Evolutionary conservation across 2,113 vertebrate genomes (phyloP).

Genomic region (Pyxicephalus adspersus): DNA sequence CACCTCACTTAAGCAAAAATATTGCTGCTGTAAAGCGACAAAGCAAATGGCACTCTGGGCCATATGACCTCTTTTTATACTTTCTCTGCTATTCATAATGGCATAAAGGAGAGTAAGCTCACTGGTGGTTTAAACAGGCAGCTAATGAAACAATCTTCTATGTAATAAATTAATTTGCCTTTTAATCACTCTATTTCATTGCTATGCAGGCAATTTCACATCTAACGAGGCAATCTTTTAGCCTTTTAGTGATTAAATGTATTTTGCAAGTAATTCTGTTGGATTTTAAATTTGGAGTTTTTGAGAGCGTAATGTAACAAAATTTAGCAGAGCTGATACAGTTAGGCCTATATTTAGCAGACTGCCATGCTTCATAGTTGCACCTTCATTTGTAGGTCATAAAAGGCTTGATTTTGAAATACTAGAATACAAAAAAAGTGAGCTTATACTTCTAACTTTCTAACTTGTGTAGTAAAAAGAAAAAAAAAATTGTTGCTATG

Average conservation of each 20-base stretch:
- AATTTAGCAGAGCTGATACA: constrained; percentile 13
- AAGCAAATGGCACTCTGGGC: no score
- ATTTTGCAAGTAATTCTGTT: constrained; percentile 44
- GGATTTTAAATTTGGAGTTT: constrained; percentile 3
- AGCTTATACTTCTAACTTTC: no score
- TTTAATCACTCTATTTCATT: constrained; percentile 38
- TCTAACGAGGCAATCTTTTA: constrained; percentile 47
- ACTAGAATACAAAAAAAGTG: no score
- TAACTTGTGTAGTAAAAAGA: no score
- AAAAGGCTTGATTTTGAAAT: no score
- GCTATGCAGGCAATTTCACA: constrained; percentile 30
- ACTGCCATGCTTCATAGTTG: background rate
- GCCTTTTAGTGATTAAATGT: constrained; percentile 41
- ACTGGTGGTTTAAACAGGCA: constrained; percentile 28
- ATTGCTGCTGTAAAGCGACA: no score
- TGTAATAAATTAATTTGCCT: constrained; percentile 39
- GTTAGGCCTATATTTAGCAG: constrained; percentile 1
- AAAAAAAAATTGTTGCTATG: no score
- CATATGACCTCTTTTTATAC: background rate
- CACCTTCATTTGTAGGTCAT: no score
- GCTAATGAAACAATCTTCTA: constrained; percentile 27
- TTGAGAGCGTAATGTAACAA: constrained; percentile 18
- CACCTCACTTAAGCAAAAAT: no score
- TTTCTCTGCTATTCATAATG: background rate
- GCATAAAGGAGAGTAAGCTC: constrained; percentile 2